Base-by-base conservation (phyloP, 1,140 invertebrate genomes). In the Dinoponera quadriceps region DNA sequence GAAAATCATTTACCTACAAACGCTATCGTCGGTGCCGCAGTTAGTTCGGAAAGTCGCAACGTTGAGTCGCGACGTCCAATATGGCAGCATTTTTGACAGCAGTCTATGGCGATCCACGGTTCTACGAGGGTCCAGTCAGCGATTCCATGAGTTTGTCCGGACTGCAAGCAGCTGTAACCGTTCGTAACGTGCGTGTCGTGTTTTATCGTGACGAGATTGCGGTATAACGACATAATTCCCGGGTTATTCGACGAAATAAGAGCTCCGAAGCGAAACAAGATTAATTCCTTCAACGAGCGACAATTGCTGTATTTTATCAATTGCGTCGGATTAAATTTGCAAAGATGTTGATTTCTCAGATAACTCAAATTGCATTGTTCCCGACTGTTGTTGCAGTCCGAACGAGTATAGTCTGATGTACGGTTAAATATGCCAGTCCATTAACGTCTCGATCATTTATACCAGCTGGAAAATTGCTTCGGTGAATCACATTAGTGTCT, bases 321-420 rank as follows among this genome's bases (percentile, higher is more conserved):
- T 29, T 57, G 22, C 5, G 18, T 27, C 54, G 16, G 22, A 38
- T 78, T 65, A 78, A 65, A 54, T 63, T 44, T 44, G 44, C 51
- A 18, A 69, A 20, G 75, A 44, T n/a, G 18, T 2, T 44, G 75
- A 55, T 33, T 27, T 27, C 13, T 80, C 16, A 57, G 29, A 9
- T 78, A 33, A 57, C 33, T 73, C 16, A 20, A 27, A n/a, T 11
- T 29, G 27, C 16, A n/a, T 63, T 33, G 18, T 62, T 3, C 38
- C 38, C 38, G 38, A 11, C 38, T 44, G 38, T 11, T 55, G 11
- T 33, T 29, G 11, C 2, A 29, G 18, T n/a, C 33, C 9, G 38
- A 44, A 44, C 7, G 11, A 44, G 38, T 11, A 44, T 44, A 44
- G 38, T 44, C 38, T 9, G 38, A 44, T 44, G 38, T 33, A 33